A percentile compares a stretch with the other conserved stretches of the same genome.
Conservation (phyloP, 1,140 invertebrate genomes). For the Mya arenaria region DNA sequence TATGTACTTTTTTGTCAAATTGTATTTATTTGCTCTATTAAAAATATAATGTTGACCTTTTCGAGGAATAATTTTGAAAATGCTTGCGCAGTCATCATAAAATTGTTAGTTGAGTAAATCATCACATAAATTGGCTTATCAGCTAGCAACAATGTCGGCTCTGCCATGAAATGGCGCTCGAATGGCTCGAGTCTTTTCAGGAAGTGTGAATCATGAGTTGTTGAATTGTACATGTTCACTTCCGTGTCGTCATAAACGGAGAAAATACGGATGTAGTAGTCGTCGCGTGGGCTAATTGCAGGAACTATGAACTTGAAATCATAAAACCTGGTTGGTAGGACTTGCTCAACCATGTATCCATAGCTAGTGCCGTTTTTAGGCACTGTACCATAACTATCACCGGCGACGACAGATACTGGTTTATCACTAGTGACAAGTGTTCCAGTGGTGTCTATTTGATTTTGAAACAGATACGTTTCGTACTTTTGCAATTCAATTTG, state of each 20-base stretch:
- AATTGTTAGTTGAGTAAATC: neutral
- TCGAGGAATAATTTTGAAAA: neutral
- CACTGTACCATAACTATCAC: neutral
- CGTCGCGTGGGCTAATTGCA: neutral
- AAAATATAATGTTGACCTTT: no score
- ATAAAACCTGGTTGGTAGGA: neutral
- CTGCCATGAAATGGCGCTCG: neutral
- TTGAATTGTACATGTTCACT: neutral
- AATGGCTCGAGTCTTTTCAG: neutral
- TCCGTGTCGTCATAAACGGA: slow-evolving; percentile 1
- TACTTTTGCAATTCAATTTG: slow-evolving; percentile 9
- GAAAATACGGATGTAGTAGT: slow-evolving; percentile 13
- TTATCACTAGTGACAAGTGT: slow-evolving; percentile 16
- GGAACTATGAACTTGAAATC: slow-evolving; percentile 7
- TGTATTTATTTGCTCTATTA: no score
- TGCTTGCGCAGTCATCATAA: slow-evolving; percentile 11
- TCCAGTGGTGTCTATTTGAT: neutral
- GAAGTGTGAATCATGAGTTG: neutral
- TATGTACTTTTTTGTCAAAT: no score
- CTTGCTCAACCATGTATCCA: slow-evolving; percentile 8
- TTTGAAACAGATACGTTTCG: slow-evolving; percentile 9
- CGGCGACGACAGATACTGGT: slow-evolving; percentile 3
- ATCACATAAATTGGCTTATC: slow-evolving; percentile 12
- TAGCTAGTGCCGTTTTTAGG: neutral
- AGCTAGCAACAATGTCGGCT: neutral